These are phyloP conservation scores for Porites evermanni DNA, from an alignment of 92 coral and sea anemone species.

Conservation along the genomic window DNA sequence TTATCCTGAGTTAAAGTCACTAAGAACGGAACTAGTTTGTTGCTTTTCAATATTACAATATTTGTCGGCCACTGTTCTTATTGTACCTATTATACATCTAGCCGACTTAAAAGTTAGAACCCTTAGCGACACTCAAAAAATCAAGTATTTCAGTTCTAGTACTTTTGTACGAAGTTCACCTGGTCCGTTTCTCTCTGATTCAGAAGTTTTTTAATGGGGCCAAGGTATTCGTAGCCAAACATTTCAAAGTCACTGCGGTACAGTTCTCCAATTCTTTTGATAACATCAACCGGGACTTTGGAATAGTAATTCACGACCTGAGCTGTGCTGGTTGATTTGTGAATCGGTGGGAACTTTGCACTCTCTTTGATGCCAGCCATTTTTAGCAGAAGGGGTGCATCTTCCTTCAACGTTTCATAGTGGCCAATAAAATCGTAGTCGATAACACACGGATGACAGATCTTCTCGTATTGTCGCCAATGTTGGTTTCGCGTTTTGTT, in stretches of 20 bases:
- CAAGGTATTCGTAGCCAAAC: slow-evolving; percentile 1
- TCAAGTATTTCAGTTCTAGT: too few relatives aligned
- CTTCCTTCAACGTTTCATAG: neutral
- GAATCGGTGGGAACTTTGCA: neutral
- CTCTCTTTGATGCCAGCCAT: neutral
- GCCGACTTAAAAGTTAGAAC: too few relatives aligned
- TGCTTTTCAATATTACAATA: too few relatives aligned
- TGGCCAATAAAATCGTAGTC: slow-evolving; percentile 24
- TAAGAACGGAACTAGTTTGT: too few relatives aligned
- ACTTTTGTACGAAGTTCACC: neutral
- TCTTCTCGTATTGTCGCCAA: slow-evolving; percentile 17
- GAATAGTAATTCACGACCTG: neutral
- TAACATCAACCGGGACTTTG: neutral
- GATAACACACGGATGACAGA: slow-evolving; percentile 18
- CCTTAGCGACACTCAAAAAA: too few relatives aligned
- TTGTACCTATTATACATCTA: too few relatives aligned
- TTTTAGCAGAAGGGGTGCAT: neutral
- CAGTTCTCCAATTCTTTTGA: neutral
- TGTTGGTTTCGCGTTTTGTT: slow-evolving; percentile 4
- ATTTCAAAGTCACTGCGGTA: slow-evolving; percentile 1
- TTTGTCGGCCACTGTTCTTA: too few relatives aligned
- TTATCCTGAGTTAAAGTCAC: too few relatives aligned
- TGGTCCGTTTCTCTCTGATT: neutral
- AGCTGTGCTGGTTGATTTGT: neutral
- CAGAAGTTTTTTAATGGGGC: neutral